Percentiles rank a stretch among this genome's conserved stretches.
Conservation (phyloP, 2,113 vertebrate genomes). For the Hepsetus odoe region DNA sequence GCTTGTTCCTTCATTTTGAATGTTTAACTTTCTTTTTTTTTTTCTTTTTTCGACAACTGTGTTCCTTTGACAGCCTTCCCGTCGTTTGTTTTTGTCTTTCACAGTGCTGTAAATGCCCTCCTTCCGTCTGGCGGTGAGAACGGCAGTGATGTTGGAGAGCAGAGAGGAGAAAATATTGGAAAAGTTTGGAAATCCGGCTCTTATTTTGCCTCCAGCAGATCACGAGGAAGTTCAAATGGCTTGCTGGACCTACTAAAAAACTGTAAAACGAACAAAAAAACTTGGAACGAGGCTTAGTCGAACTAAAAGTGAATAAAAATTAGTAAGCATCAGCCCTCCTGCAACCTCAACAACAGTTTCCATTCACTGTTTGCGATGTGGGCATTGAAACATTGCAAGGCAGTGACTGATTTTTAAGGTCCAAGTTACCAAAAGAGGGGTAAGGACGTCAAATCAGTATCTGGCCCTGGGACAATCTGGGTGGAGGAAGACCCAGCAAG, state of each 20-base stretch:
- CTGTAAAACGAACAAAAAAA: slow-evolving; percentile 49
- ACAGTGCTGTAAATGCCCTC: too few species aligned
- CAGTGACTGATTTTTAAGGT: slow-evolving; percentile 74
- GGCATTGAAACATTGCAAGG: slow-evolving; percentile 61
- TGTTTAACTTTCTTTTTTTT: too few species aligned
- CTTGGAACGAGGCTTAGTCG: not conserved
- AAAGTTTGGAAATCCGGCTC: not conserved
- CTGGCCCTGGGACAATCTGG: too few species aligned
- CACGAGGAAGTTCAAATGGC: not conserved
- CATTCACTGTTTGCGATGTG: not conserved
- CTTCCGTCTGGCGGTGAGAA: not conserved
- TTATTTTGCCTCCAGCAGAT: not conserved
- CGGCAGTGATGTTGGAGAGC: not conserved
- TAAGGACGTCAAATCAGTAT: too few species aligned
- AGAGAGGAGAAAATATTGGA: not conserved
- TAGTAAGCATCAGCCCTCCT: not conserved
- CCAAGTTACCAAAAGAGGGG: too few species aligned
- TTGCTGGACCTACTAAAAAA: slow-evolving; percentile 42
- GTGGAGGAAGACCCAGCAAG: too few species aligned
- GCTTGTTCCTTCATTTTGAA: not conserved
- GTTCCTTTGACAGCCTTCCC: not conserved
- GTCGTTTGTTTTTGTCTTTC: not conserved
- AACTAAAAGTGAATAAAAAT: not conserved
- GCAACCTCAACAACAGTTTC: not conserved
- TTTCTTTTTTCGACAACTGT: not conserved